A percentile compares a stretch with the other conserved stretches of the same genome.
phyloP scores from a whole-genome alignment of 1,140 invertebrate species.

The Pseudomyrmex cubaensis region DNA sequence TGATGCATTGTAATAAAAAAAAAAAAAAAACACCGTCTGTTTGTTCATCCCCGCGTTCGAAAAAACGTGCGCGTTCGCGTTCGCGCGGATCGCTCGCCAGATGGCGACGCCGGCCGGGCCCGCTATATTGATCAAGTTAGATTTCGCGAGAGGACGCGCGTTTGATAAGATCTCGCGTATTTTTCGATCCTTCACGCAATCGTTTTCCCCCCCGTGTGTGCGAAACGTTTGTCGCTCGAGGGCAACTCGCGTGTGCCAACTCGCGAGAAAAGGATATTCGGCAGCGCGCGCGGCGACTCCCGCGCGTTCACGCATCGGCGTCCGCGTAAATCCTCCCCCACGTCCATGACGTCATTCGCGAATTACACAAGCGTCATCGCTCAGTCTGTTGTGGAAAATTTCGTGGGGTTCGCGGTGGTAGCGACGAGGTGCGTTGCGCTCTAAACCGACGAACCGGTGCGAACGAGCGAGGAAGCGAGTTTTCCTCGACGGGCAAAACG shows the following conservation, averaged over 20 bases:
- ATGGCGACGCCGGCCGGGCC: constrained; percentile 49
- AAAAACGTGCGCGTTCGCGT: background rate
- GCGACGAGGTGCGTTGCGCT: background rate
- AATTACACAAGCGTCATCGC: constrained; percentile 77
- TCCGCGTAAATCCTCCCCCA: constrained; percentile 58
- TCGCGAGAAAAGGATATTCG: constrained; percentile 16
- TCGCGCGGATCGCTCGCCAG: constrained; percentile 58
- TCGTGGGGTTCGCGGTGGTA: constrained; percentile 59
- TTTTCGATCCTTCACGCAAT: constrained; percentile 64
- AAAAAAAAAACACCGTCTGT: too few relatives aligned
- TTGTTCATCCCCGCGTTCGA: background rate
- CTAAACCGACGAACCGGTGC: background rate
- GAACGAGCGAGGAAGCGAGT: constrained; percentile 1
- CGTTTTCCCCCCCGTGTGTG: constrained; percentile 49
- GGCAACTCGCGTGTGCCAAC: background rate
- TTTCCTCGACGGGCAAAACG: background rate
- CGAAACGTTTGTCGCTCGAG: constrained; percentile 25
- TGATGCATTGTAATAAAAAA: too few relatives aligned
- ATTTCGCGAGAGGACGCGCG: constrained; percentile 71
- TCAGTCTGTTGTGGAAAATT: constrained; percentile 76
- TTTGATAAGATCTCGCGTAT: constrained; percentile 72
- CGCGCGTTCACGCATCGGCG: constrained; percentile 17
- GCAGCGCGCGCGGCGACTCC: constrained; percentile 7
- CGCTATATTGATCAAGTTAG: constrained; percentile 77
- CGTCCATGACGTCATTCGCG: constrained; percentile 73